These are phyloP conservation scores for Dromococcyx pavoninus DNA, from an alignment of 2,797 vertebrate species.

Conservation along the genomic window DNA sequence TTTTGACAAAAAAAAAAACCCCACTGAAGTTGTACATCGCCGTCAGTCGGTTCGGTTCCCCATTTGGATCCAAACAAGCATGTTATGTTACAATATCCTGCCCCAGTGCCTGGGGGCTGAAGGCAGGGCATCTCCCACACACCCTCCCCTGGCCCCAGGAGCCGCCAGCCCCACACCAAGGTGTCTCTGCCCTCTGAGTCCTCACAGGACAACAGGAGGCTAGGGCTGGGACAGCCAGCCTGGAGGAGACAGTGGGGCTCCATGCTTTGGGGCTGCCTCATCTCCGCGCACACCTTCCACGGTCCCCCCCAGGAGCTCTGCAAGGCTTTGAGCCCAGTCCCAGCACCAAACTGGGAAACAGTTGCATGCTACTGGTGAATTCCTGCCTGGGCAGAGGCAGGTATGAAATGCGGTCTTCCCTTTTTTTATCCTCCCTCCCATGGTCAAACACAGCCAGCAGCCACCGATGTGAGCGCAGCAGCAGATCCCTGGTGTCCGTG, in stretches of 20 bases:
- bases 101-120: conserved; percentile 27
- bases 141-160: background rate
- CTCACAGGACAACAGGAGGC: background rate
- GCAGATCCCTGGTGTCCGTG: background rate
- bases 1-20: conserved; percentile 71
- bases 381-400: background rate
- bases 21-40: conserved; percentile 72
- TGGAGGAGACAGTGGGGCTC: background rate
- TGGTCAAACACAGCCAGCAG: background rate
- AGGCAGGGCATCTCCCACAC: background rate
- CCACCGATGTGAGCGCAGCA: rapidly evolving
- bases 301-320: background rate
- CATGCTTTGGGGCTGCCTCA: background rate
- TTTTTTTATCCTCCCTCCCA: background rate
- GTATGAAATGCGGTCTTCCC: background rate
- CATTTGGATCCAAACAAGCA: conserved; percentile 68
- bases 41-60: conserved; percentile 40
- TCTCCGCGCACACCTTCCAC: rapidly evolving
- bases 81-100: conserved; percentile 68
- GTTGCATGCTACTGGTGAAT: background rate
- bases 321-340: background rate
- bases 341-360: background rate
- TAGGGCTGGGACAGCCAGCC: background rate
- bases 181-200: background rate
- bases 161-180: background rate